phyloP scores from a whole-genome alignment of 1,140 invertebrate species.

The Stratiolaelaps scimitus region DNA sequence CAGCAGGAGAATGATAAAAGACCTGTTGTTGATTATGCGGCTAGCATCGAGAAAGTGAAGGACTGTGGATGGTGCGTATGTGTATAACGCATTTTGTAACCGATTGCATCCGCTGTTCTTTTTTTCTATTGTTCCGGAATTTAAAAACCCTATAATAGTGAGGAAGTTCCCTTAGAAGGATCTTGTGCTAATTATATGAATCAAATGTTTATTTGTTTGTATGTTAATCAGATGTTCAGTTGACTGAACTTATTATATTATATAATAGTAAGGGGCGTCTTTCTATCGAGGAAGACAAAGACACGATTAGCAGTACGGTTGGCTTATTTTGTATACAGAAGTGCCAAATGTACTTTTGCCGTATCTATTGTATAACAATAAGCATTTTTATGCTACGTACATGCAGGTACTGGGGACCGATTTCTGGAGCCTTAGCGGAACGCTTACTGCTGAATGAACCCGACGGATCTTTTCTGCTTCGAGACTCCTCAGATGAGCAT shows the following conservation, averaged over 20 bases:
- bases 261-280: not conserved
- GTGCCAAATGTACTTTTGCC: not conserved
- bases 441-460: constrained; percentile 83
- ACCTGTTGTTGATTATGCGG: constrained; percentile 59
- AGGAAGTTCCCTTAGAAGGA: too few relatives aligned
- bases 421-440: constrained; percentile 84
- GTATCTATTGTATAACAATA: too few relatives aligned
- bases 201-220: too few relatives aligned
- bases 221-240: not conserved
- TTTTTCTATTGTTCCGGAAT: too few relatives aligned
- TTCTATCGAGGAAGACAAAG: not conserved
- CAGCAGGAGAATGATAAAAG: not conserved
- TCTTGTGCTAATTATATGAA: too few relatives aligned
- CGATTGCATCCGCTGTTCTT: too few relatives aligned
- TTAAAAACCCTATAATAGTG: too few relatives aligned
- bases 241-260: not conserved
- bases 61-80: constrained; percentile 44
- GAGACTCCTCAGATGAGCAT: constrained; percentile 89
- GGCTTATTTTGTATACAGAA: not conserved
- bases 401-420: constrained; percentile 96
- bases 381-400: constrained; percentile 51
- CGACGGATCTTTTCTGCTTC: constrained; percentile 80
- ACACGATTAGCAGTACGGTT: not conserved
- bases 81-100: too few relatives aligned
- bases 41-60: constrained; percentile 83